phyloP scores from a whole-genome alignment of 2,797 vertebrate genomes.

The Sitta carolinensis region DNA sequence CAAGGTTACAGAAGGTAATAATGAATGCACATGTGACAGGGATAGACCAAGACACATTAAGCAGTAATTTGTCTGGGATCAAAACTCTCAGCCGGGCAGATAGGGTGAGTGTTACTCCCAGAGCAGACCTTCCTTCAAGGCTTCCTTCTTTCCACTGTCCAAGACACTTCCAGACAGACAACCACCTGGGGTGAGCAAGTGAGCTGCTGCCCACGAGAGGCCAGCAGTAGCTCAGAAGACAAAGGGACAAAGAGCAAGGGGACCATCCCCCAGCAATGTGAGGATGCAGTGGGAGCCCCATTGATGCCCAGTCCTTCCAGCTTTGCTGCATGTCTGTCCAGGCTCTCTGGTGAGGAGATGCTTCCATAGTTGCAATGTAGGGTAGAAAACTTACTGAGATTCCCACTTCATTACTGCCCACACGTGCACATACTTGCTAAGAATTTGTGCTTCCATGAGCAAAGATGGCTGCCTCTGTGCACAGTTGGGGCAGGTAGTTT shows the following conservation, averaged over 20 bases:
- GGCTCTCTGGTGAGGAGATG: background rate
- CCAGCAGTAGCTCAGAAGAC: background rate
- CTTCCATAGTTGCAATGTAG: background rate
- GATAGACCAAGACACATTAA: background rate
- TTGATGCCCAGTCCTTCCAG: rapidly evolving
- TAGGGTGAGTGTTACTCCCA: background rate
- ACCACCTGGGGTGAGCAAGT: rapidly evolving
- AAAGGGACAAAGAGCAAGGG: background rate
- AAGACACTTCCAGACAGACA: background rate
- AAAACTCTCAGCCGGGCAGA: background rate
- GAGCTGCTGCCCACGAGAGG: rapidly evolving
- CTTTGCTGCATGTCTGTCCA: background rate
- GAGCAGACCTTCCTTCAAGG: background rate
- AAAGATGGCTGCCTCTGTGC: background rate
- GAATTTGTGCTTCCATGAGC: background rate
- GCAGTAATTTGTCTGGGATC: background rate
- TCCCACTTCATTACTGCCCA: background rate
- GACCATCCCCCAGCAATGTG: rapidly evolving
- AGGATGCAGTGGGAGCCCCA: background rate
- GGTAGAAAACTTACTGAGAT: background rate
- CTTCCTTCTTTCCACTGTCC: background rate
- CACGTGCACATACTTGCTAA: background rate
- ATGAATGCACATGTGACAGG: background rate
- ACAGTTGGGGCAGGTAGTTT: background rate
- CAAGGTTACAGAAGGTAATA: background rate